Conservation (phyloP, 2,113 vertebrate species). For the Telmatochromis sp. region DNA sequence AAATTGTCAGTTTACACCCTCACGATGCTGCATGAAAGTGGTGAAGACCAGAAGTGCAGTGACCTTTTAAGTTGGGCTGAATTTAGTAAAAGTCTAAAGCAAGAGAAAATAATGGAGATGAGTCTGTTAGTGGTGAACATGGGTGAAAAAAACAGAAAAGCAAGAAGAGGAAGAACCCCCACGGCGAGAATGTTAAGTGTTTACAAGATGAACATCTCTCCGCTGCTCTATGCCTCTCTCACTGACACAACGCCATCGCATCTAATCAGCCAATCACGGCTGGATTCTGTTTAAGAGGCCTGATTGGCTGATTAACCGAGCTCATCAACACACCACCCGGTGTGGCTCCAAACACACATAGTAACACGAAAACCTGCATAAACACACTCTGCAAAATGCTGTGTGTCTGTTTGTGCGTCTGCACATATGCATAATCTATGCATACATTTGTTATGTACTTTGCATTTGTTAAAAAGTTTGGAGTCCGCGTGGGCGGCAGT, state of each 20-base stretch:
- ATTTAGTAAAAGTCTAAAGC: background rate
- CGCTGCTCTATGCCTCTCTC: slow-evolving; percentile 7
- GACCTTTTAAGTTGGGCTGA: background rate
- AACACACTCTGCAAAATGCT: background rate
- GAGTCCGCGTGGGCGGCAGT: background rate
- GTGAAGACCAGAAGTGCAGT: background rate
- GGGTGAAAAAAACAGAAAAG: background rate
- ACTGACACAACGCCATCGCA: slow-evolving; percentile 6
- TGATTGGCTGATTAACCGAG: slow-evolving; percentile 63
- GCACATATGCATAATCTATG: slow-evolving; percentile 21
- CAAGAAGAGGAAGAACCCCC: background rate
- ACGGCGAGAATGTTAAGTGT: slow-evolving; percentile 30
- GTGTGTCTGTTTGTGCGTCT: background rate
- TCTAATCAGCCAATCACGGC: slow-evolving; percentile 63
- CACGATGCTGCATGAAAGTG: background rate
- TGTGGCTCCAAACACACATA: background rate
- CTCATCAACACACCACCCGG: slow-evolving; percentile 56
- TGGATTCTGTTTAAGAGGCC: slow-evolving; percentile 56
- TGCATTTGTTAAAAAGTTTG: slow-evolving; percentile 8
- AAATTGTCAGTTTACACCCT: background rate
- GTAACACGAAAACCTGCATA: background rate
- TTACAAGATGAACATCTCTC: slow-evolving; percentile 35
- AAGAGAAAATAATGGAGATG: background rate
- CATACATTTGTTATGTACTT: background rate
- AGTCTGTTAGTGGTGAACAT: background rate